Evolutionary conservation across 2,888 invertebrate genomes (phyloP).

Genomic region (Dynastes tityus): DNA sequence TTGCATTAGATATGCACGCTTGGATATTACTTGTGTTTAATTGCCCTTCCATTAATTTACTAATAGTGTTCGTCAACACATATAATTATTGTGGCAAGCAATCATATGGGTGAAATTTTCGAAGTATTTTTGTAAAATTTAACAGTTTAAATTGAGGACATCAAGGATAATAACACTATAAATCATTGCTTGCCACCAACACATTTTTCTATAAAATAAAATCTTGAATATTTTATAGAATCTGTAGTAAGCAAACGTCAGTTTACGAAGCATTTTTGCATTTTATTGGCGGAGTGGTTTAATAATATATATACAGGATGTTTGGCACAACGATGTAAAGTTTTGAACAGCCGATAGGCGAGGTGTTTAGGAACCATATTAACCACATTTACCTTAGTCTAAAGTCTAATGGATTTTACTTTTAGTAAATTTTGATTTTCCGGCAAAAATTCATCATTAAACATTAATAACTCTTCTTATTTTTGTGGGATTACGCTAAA

Average conservation of each 20-base stretch:
- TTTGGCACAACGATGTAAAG: too few species aligned
- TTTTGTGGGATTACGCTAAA: too few species aligned
- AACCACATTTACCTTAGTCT: too few species aligned
- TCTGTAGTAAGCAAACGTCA: not conserved
- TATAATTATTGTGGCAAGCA: conserved; percentile 27
- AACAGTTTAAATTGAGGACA: conserved; percentile 48
- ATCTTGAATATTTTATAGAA: not conserved
- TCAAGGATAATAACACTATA: not conserved
- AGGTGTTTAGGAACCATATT: too few species aligned
- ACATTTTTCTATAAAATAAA: not conserved
- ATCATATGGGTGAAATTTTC: conserved; percentile 21
- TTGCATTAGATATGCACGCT: conserved; percentile 21
- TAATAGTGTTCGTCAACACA: conserved; percentile 26
- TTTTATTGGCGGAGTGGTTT: too few species aligned
- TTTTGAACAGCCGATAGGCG: too few species aligned
- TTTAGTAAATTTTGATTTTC: too few species aligned
- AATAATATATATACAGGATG: too few species aligned
- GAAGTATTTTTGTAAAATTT: conserved; percentile 21
- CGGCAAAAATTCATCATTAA: too few species aligned
- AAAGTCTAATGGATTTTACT: too few species aligned
- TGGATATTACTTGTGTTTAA: conserved; percentile 24
- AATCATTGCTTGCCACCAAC: not conserved
- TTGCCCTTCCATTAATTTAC: conserved; percentile 36
- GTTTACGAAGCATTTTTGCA: not conserved
- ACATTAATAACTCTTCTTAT: too few species aligned